Evolutionary conservation across 2,888 invertebrate genomes (phyloP).

Genomic region (Anarsia innoxiella): DNA sequence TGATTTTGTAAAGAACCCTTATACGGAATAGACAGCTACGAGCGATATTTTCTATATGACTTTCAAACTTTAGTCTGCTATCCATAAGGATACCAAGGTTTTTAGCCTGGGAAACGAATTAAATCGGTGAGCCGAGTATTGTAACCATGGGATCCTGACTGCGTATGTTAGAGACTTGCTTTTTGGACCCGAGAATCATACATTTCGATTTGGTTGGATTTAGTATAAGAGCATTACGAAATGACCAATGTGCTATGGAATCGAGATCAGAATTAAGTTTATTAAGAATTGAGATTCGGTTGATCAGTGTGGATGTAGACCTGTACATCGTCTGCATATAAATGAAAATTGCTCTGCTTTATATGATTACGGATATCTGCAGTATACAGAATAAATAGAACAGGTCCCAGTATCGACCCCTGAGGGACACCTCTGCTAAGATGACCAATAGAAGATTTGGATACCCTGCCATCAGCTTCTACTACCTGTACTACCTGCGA

Average conservation of each 20-base stretch:
- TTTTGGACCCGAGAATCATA: not conserved
- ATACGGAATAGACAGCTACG: not conserved
- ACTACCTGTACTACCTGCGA: not conserved
- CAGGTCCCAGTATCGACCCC: not conserved
- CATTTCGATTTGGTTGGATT: not conserved
- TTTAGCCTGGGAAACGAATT: not conserved
- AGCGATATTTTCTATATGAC: not conserved
- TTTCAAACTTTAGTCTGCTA: too few species aligned
- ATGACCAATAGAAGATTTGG: not conserved
- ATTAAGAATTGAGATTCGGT: not conserved
- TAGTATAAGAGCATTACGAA: not conserved
- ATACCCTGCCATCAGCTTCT: not conserved
- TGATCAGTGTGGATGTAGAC: not conserved
- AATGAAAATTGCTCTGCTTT: not conserved
- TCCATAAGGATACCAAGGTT: too few species aligned
- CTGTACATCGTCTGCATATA: too few species aligned
- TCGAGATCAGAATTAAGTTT: not conserved
- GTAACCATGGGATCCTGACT: not conserved
- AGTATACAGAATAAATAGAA: not conserved
- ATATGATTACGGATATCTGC: not conserved
- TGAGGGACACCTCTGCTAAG: not conserved
- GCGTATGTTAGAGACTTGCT: not conserved
- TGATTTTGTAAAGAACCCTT: not conserved
- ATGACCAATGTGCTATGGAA: not conserved
- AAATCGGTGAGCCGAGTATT: not conserved